Evolutionary conservation across 2,888 invertebrate genomes (phyloP).

Genomic region (Lottia gigantea): DNA sequence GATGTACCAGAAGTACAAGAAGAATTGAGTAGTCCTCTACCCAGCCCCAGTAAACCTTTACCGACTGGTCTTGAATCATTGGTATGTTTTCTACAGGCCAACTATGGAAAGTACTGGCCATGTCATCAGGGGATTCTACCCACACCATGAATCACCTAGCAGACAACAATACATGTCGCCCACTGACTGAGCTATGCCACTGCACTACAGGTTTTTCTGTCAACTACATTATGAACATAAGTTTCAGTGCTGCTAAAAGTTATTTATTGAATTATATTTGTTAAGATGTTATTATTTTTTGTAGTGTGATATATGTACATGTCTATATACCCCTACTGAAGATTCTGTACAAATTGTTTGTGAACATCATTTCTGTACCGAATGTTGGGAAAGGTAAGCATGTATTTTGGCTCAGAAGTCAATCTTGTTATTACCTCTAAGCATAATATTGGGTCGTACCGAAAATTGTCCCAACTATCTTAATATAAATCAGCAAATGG

Average conservation of each 20-base stretch:
- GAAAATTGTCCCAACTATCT: no score
- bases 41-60: constrained; percentile 35
- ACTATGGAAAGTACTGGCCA: no score
- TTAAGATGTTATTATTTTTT: constrained; percentile 25
- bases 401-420: background rate
- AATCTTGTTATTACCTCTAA: no score
- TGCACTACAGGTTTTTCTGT: no score
- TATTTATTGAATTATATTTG: no score
- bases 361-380: constrained; percentile 75
- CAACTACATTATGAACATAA: background rate
- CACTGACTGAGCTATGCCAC: no score
- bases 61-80: constrained; percentile 42
- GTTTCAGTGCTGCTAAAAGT: no score
- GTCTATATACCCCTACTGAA: constrained; percentile 69
- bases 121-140: no score
- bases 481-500: no score
- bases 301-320: constrained; percentile 76
- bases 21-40: constrained; percentile 47
- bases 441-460: no score
- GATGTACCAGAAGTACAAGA: constrained; percentile 57
- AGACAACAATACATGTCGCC: no score
- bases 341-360: constrained; percentile 74
- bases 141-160: no score
- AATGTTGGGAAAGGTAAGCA: constrained; percentile 74
- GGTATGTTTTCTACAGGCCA: constrained; percentile 33